Base-by-base conservation (phyloP, 1,140 invertebrate genomes). In the Rhyzopertha dominica region DNA sequence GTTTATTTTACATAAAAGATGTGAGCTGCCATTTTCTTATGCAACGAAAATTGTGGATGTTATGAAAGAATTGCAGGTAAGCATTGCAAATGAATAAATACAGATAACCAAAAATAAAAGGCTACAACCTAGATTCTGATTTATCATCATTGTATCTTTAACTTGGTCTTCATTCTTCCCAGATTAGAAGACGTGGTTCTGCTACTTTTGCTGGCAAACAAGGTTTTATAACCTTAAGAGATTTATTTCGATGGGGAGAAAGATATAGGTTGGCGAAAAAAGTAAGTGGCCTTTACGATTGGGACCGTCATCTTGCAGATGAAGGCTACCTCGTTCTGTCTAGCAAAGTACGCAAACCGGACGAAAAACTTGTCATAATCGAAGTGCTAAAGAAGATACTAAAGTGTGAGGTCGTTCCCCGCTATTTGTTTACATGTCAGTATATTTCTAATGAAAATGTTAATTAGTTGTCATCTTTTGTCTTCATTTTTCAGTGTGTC, bases 231-330 rank as follows among this genome's bases (percentile, higher is more conserved):
- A 99, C 95, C 0, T 66, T 99, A 5, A 75, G 95, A 57, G 96
- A 99, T 74, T 72, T 99, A 1, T 99, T 99, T 63, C 77, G 96
- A 37, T 99, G 97, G 97, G 96, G 92, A 1, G 88, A 98, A 63
- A 77, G 96, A 20, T 98, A 97, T 65, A 79, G 85, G 29, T 69
- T 84, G 5, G 85, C 87, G 13, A 58, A 62, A 55, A 64, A 74
- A 30, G 72, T 74, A 14, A 42, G 62, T 0, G 62, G 56, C 10
- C 81, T 85, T 43, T 94, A 95, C 62, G 94, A 99, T 70, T 99
- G 95, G 95, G 87, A 94, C 64, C 94, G 98, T 68, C 90, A 96
- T 72, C 74, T 99, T 19, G 91, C 92, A 1, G 94, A 99, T 66
- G 95, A 99, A 75, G 97, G 95, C 0, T 99, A 92, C 63, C 76